These are phyloP conservation scores for Schizothorax lantsangensis DNA, from an alignment of 2,797 vertebrate species.

Conservation along the genomic window DNA sequence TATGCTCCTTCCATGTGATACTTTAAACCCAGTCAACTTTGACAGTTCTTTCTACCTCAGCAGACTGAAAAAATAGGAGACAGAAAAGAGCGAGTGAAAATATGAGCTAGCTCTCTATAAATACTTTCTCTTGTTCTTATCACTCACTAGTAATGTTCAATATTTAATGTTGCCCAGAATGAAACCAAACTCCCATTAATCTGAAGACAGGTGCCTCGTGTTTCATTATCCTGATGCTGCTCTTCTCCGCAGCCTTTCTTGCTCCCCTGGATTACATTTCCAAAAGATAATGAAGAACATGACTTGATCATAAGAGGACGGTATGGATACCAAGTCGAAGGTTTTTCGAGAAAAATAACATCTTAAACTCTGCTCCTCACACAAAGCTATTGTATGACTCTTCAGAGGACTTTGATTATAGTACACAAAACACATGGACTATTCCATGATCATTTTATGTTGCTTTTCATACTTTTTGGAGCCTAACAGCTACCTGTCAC, in stretches of 20 bases:
- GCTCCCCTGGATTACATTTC: slow-evolving; percentile 24
- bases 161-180: slow-evolving; percentile 57
- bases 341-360: background rate
- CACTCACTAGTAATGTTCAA: slow-evolving; percentile 43
- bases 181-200: slow-evolving; percentile 48
- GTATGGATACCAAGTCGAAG: background rate
- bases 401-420: background rate
- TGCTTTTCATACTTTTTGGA: background rate
- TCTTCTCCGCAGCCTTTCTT: slow-evolving; percentile 28
- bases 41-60: background rate
- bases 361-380: background rate
- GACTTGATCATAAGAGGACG: background rate
- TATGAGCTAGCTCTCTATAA: slow-evolving; percentile 35
- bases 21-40: background rate
- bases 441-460: background rate
- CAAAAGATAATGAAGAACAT: slow-evolving; percentile 16
- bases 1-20: background rate
- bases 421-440: background rate
- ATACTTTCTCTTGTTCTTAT: slow-evolving; percentile 47
- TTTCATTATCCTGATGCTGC: slow-evolving; percentile 46
- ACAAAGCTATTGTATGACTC: background rate
- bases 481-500: background rate
- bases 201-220: slow-evolving; percentile 49
- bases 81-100: background rate
- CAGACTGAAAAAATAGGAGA: background rate